phyloP scores from a whole-genome alignment of 2,113 vertebrate species.

The Sylvia atricapilla region DNA sequence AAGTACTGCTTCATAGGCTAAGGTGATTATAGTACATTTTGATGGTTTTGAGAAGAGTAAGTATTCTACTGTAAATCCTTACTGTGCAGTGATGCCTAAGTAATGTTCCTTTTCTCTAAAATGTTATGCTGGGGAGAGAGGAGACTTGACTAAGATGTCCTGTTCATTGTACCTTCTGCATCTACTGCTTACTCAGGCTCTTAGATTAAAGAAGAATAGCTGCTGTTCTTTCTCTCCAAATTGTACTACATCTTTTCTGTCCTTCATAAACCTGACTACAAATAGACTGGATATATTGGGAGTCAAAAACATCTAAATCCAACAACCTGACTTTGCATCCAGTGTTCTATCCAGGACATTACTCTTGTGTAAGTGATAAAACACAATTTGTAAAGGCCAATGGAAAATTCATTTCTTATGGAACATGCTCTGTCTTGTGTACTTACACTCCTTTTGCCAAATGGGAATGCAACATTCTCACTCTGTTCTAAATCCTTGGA shows the following conservation, averaged over 20 bases:
- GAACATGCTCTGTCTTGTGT: accelerated
- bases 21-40: neutral
- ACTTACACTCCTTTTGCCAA: neutral
- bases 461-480: neutral
- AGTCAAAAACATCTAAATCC: neutral
- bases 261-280: neutral
- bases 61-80: neutral
- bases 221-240: neutral
- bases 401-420: neutral
- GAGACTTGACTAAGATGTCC: neutral
- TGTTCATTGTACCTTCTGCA: neutral
- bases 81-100: neutral
- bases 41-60: neutral
- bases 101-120: neutral
- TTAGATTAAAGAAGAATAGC: neutral
- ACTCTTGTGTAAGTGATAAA: neutral
- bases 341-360: neutral
- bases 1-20: neutral
- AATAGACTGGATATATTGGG: neutral
- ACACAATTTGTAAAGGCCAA: neutral
- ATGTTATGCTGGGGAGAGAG: neutral
- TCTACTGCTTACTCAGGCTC: neutral
- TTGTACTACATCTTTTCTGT: neutral
- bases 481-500: neutral
- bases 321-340: neutral